These are phyloP conservation scores for Euura lappo DNA, from an alignment of 1,140 invertebrate species.

Conservation along the genomic window DNA sequence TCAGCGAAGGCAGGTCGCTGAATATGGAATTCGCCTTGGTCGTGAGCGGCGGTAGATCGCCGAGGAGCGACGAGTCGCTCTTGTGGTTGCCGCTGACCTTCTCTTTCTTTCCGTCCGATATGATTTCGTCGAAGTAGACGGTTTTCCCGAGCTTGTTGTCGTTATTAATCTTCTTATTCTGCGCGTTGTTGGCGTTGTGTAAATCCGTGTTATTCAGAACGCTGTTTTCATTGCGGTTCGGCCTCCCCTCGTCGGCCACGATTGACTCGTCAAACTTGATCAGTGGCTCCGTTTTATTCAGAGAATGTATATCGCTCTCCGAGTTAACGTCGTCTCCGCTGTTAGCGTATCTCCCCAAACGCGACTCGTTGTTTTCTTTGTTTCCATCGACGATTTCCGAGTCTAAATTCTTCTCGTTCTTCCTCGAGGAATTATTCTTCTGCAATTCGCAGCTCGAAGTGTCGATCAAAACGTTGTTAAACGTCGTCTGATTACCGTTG, in stretches of 20 bases:
- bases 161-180: slow-evolving; percentile 45
- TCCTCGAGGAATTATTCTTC: slow-evolving; percentile 40
- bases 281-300: slow-evolving; percentile 45
- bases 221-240: slow-evolving; percentile 50
- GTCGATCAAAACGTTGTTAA: slow-evolving; percentile 30
- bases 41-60: slow-evolving; percentile 50
- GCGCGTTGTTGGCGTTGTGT: slow-evolving; percentile 50
- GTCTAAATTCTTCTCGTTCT: slow-evolving; percentile 28
- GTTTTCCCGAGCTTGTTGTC: slow-evolving; percentile 48
- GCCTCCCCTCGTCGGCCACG: slow-evolving; percentile 33
- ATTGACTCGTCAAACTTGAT: slow-evolving; percentile 49
- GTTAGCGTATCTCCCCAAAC: slow-evolving; percentile 30
- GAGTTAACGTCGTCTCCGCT: slow-evolving; percentile 33
- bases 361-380: slow-evolving; percentile 39
- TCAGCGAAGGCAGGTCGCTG: slow-evolving; percentile 51
- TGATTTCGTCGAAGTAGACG: slow-evolving; percentile 56
- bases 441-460: slow-evolving; percentile 36
- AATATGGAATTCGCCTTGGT: slow-evolving; percentile 53
- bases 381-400: slow-evolving; percentile 31
- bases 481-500: slow-evolving; percentile 21
- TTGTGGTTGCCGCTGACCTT: slow-evolving; percentile 45
- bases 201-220: slow-evolving; percentile 39
- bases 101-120: slow-evolving; percentile 51
- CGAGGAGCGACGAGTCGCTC: slow-evolving; percentile 45
- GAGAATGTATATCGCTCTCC: slow-evolving; percentile 38